These are phyloP conservation scores for Venturia canescens DNA, from an alignment of 1,140 invertebrate genomes.

Conservation along the genomic window DNA sequence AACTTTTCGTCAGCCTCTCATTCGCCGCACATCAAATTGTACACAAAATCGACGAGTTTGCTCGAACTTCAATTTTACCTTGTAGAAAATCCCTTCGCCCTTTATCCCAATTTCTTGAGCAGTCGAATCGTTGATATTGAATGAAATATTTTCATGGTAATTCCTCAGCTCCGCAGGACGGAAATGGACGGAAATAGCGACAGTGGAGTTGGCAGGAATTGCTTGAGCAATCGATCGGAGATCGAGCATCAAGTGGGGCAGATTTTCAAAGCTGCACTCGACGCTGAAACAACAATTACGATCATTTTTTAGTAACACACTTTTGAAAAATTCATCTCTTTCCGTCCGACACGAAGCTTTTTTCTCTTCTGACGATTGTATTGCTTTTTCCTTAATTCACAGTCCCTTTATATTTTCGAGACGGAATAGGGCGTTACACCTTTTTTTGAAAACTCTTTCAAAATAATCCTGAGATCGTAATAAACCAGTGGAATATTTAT, in stretches of 20 bases:
- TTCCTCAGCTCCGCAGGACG: conserved; percentile 62
- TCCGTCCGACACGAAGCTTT: no score
- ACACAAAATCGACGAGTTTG: no score
- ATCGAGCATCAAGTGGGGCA: conserved; percentile 63
- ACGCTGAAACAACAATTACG: conserved; percentile 61
- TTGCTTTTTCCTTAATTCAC: no score
- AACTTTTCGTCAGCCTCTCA: conserved; percentile 7
- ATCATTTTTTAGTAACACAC: background rate
- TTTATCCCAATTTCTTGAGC: conserved; percentile 60
- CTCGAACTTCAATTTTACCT: no score
- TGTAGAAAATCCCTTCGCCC: conserved; percentile 70
- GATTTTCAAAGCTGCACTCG: conserved; percentile 64
- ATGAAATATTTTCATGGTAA: conserved; percentile 65
- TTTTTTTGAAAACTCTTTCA: no score
- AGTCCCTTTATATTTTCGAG: no score
- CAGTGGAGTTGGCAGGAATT: conserved; percentile 57
- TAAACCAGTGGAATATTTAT: no score
- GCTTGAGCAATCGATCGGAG: conserved; percentile 51
- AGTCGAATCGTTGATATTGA: conserved; percentile 63
- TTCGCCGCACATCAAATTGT: no score
- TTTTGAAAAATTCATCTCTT: no score
- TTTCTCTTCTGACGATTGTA: no score
- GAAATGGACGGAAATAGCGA: conserved; percentile 69
- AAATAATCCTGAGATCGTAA: no score
- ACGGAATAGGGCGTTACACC: no score